These are phyloP conservation scores for Xylophagus ater DNA, from an alignment of 2,888 invertebrate genomes.

Conservation along the genomic window DNA sequence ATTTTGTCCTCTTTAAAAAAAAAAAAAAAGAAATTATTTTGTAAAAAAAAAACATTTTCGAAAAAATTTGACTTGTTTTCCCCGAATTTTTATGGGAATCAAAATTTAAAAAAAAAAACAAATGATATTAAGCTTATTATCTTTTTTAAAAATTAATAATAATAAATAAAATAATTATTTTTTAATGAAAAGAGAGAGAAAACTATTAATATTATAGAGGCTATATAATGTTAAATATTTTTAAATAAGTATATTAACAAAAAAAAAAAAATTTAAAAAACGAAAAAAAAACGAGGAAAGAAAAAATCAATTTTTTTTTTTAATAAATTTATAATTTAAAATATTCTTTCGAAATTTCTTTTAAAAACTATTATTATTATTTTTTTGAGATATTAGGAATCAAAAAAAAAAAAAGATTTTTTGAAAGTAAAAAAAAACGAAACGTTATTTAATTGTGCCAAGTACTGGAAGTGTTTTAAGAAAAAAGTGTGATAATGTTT, in stretches of 20 bases:
- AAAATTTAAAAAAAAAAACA: constrained; percentile 12
- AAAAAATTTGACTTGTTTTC: no score
- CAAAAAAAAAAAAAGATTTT: constrained; percentile 11
- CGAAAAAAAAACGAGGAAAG: neutral
- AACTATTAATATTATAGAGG: constrained; percentile 20
- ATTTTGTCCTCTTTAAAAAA: no score
- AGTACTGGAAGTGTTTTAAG: constrained; percentile 39
- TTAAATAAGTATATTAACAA: constrained; percentile 9
- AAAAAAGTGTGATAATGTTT: constrained; percentile 38
- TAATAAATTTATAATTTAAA: constrained; percentile 10
- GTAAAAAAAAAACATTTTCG: no score
- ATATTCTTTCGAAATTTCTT: constrained; percentile 13
- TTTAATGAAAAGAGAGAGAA: constrained; percentile 8
- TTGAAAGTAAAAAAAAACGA: constrained; percentile 13
- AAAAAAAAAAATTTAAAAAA: constrained; percentile 3
- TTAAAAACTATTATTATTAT: neutral
- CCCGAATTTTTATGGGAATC: no score
- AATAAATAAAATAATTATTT: constrained; percentile 6
- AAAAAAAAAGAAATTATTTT: no score
- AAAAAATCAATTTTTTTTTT: no score
- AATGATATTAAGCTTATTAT: constrained; percentile 20
- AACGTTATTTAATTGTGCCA: constrained; percentile 30
- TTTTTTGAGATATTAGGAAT: neutral
- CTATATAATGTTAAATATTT: constrained; percentile 20
- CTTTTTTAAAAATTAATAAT: constrained; percentile 14